Base-by-base conservation (phyloP, 1,140 invertebrate genomes). In the Bombus soroeensis region DNA sequence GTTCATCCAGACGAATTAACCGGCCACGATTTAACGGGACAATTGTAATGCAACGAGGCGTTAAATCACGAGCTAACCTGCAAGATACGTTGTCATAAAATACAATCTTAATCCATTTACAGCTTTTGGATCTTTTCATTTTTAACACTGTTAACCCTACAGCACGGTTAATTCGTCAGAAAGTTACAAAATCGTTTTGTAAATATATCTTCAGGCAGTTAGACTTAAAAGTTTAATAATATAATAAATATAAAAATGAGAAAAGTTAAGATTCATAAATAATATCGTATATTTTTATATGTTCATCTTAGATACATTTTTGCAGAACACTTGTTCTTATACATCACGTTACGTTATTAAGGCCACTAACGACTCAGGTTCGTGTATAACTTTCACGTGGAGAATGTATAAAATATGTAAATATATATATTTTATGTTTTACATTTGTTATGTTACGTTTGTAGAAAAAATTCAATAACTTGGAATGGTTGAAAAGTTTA, bases 21-120 rank as follows among this genome's bases (percentile, higher is more conserved):
- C 68, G 47, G 18, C 66, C 79, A 22, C 34, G 47, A 47, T 39
- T 28, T 64, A 80, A 81, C 68, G 15, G 64, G n/a, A 64, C 81
- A 37, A 75, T 82, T 82, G 64, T 41, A 59, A 25, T 2, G 22
- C 32, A 59, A 53, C 59, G 32, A 66, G 53, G 22, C 71, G 22
- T 47, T 41, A 71, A 59, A 68, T 79, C 3, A 37, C 41, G 5
- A 25, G 43, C 9, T 75, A 34, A 22, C 47, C 22, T 15, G 71
- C 8, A 12, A 32, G n/a, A n/a, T 10, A n/a, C 57, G 6, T 12
- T 75, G n/a, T n/a, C 25, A 39, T 12, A n/a, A 66, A 81, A 53
- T 6, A 25, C n/a, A 25, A 34, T 75, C n/a, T 75, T 75, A 74
- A 53, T 39, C 15, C 18, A 9, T 18, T 28, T 74, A 22, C n/a